Base-by-base conservation (phyloP, 2,797 vertebrate species). In the Emys orbicularis region DNA sequence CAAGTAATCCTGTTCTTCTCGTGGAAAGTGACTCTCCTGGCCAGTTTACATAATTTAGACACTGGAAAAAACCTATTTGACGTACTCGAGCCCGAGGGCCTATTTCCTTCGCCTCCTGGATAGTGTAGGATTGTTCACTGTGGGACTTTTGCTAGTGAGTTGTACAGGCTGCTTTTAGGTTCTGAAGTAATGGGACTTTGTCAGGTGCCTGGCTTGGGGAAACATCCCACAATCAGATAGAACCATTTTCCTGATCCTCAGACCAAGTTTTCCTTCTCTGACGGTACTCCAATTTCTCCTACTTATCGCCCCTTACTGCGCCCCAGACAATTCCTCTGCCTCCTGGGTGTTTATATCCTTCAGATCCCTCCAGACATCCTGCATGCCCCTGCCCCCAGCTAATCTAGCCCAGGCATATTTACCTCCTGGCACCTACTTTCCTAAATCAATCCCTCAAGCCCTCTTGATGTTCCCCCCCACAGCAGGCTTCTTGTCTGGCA, bases 41-140 rank as follows among this genome's bases (percentile, higher is more conserved):
- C 49, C 23, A 87, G 21, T 50, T 89, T 29, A 0, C 8, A 8
- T 5, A 37, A 77, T 53, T 94, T 57, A 65, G 23, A 84, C 1
- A 61, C 90, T 37, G 59, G 79, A 87, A 44, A 91, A 91, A 90
- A 21, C 27, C 15, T 74, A 90, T 96, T 89, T 18, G 65, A 85
- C 90, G 91, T 79, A 90, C 59, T 84, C 0, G 15, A 41, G 80
- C 57, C 65, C 79, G 74, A 79, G 29, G 19, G 21, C 15, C 34
- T 91, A 25, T 96, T 86, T 74, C 95, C 47, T 65, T n/a, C 1
- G 7, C 72, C 23, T 27, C 41, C 21, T 44, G 68, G 21, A 21
- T 3, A 25, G 12, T 19, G 31, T 65, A 34, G 61, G 61, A 18
- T n/a, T 23, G 37, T 21, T 74, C 21, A 44, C 25, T 27, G 44